A percentile compares a stretch with the other conserved stretches of the same genome.
These are phyloP conservation scores for Hystrix brachyura DNA, from an alignment of 2,113 vertebrate species.

Conservation along the genomic window DNA sequence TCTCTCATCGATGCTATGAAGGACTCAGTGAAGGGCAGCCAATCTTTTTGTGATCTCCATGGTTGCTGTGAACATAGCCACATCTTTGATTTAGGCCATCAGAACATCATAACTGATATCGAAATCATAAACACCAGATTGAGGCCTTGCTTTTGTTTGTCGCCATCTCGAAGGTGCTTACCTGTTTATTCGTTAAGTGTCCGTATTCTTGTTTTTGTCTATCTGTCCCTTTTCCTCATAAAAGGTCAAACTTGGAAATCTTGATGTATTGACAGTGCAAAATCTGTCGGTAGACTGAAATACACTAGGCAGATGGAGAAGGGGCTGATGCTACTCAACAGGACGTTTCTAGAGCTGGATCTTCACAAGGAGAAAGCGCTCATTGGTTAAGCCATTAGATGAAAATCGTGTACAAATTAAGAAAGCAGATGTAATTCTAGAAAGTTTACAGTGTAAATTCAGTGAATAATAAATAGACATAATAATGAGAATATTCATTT, in stretches of 20 bases:
- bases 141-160: neutral
- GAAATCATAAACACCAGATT: constrained; percentile 41
- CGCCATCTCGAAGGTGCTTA: constrained; percentile 32
- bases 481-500: neutral
- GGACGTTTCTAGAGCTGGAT: neutral
- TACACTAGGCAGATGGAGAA: neutral
- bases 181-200: constrained; percentile 30
- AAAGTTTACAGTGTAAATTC: constrained; percentile 25
- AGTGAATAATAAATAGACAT: neutral
- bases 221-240: neutral
- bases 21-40: constrained; percentile 27
- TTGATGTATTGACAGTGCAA: constrained; percentile 1
- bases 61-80: constrained; percentile 53
- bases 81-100: constrained; percentile 60
- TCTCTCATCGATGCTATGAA: constrained; percentile 59
- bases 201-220: constrained; percentile 20
- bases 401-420: constrained; percentile 17
- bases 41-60: constrained; percentile 51
- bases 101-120: constrained; percentile 62
- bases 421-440: neutral
- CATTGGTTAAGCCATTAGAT: neutral
- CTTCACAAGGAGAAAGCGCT: neutral
- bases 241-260: constrained; percentile 21
- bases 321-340: neutral
- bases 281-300: constrained; percentile 23